Evolutionary conservation across 1,140 invertebrate genomes (phyloP).

Genomic region (Cecropterus lyciades): DNA sequence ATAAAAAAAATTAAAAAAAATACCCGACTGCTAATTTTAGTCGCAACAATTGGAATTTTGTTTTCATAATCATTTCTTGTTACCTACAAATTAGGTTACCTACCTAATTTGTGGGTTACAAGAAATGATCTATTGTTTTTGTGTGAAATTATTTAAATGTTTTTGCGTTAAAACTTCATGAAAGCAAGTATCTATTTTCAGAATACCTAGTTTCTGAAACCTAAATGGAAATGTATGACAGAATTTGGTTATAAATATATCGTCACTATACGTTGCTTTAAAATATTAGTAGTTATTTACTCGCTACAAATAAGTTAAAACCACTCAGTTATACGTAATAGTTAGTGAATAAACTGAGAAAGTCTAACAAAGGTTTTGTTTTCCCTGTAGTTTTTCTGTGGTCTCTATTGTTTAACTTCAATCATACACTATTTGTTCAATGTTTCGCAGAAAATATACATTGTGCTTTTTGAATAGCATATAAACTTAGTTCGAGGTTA

Average conservation of each 20-base stretch:
- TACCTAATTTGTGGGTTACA: no score
- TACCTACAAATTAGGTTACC: no score
- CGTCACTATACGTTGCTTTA: not conserved
- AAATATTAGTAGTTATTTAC: conserved; percentile 8
- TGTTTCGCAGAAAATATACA: not conserved
- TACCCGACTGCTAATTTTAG: no score
- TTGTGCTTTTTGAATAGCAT: not conserved
- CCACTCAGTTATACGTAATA: not conserved
- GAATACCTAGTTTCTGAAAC: not conserved
- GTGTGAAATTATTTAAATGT: no score
- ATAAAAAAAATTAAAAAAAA: no score
- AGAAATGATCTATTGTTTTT: no score
- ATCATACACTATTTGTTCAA: not conserved
- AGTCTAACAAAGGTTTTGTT: conserved; percentile 6
- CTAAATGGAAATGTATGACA: not conserved
- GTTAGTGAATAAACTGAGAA: conserved; percentile 1
- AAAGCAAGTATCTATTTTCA: not conserved
- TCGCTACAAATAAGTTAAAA: not conserved
- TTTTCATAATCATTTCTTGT: no score
- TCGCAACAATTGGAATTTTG: no score
- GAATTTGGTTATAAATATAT: not conserved
- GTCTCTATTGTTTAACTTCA: conserved; percentile 1
- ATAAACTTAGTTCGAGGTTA: not conserved
- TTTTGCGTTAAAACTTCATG: no score
- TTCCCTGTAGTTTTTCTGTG: conserved; percentile 1